These are phyloP conservation scores for Geodia barretti DNA, from an alignment of 37 sponge, comb jelly and placozoan species.

Conservation along the genomic window DNA sequence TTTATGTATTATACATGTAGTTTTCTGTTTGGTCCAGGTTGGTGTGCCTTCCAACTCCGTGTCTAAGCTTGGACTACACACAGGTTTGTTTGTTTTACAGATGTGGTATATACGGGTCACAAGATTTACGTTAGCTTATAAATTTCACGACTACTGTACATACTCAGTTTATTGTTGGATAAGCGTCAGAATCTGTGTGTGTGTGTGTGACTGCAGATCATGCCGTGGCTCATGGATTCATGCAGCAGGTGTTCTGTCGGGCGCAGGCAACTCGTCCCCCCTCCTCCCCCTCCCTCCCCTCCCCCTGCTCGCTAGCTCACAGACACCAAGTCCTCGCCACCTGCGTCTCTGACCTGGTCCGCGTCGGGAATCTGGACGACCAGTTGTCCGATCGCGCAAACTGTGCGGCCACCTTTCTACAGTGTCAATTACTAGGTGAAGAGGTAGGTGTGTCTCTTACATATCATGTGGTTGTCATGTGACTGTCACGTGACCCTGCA, in stretches of 20 bases:
- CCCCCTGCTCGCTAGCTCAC: background rate
- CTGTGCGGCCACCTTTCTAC: slow-evolving; percentile 46
- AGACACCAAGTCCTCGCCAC: background rate
- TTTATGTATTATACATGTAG: too few relatives aligned
- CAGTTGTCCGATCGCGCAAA: slow-evolving; percentile 34
- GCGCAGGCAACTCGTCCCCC: background rate
- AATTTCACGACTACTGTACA: too few relatives aligned
- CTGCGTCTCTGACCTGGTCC: slow-evolving; percentile 49
- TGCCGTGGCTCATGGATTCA: background rate
- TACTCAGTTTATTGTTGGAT: too few relatives aligned
- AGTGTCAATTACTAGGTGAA: slow-evolving; percentile 47
- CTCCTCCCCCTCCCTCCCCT: slow-evolving; percentile 10
- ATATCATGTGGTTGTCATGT: slow-evolving; percentile 10
- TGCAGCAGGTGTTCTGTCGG: slow-evolving; percentile 22
- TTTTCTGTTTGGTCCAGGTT: too few relatives aligned
- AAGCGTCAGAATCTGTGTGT: too few relatives aligned
- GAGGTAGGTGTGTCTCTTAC: slow-evolving; percentile 20
- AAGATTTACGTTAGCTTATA: too few relatives aligned
- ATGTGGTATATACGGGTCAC: too few relatives aligned
- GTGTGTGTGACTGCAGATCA: slow-evolving; percentile 15
- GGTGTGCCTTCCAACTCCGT: background rate
- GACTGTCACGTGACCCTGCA: slow-evolving; percentile 1
- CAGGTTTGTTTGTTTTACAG: too few relatives aligned
- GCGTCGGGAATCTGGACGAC: slow-evolving; percentile 22
- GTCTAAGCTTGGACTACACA: too few relatives aligned